phyloP scores from a whole-genome alignment of 2,113 vertebrate species.

The Chroicocephalus ridibundus region DNA sequence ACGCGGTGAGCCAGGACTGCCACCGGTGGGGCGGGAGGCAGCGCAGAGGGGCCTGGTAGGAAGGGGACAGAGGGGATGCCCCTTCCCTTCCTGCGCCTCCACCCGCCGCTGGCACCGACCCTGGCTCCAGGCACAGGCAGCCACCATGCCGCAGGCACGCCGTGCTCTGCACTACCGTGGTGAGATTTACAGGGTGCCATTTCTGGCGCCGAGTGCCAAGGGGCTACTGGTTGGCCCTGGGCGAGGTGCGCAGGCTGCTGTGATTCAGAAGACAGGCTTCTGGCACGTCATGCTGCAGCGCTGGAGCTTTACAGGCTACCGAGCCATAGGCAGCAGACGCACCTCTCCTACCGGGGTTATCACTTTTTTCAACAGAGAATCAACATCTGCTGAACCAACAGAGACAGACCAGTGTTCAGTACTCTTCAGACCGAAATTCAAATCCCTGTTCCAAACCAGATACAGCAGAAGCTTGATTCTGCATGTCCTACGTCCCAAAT shows the following conservation, averaged over 20 bases:
- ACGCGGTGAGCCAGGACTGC: background rate
- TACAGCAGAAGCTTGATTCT: background rate
- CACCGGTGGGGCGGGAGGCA: accelerated
- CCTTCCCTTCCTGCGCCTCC: background rate
- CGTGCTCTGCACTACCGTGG: background rate
- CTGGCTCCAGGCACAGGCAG: background rate
- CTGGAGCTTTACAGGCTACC: background rate
- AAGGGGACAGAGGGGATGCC: background rate
- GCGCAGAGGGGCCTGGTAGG: accelerated
- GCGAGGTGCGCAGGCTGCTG: background rate
- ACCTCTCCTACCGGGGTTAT: background rate
- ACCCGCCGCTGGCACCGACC: background rate
- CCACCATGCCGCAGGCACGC: background rate
- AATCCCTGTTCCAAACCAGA: background rate
- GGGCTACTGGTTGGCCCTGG: background rate
- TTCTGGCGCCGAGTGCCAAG: background rate
- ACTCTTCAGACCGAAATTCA: background rate
- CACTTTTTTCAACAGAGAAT: background rate
- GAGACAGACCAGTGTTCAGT: background rate
- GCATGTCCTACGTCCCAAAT: background rate
- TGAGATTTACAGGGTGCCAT: background rate
- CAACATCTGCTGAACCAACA: background rate
- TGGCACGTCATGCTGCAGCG: background rate
- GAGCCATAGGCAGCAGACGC: background rate
- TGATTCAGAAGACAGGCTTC: background rate